phyloP scores from a whole-genome alignment of 2,797 vertebrate species.

The Cossypha niveicapilla region DNA sequence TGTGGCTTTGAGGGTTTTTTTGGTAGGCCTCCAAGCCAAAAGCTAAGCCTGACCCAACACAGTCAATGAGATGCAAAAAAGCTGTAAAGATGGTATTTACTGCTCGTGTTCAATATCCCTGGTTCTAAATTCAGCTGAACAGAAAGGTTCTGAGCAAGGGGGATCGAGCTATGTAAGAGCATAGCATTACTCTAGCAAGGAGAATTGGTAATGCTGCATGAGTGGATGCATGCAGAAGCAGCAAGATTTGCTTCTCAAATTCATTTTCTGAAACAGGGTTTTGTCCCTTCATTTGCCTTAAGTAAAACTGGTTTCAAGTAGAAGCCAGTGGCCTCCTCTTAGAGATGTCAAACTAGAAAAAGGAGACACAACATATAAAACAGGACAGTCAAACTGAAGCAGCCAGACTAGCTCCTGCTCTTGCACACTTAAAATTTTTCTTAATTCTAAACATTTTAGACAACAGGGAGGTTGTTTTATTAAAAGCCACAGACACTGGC shows the following conservation, averaged over 20 bases:
- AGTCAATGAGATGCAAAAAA: background rate
- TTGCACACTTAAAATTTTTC: background rate
- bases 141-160: background rate
- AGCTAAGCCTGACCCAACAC: background rate
- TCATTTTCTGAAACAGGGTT: background rate
- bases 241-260: background rate
- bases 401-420: background rate
- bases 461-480: background rate
- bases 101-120: accelerated
- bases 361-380: background rate
- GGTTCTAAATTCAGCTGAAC: background rate
- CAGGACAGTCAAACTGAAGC: background rate
- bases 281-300: background rate
- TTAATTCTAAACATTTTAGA: background rate
- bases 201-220: accelerated
- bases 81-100: background rate
- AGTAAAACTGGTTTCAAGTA: background rate
- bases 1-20: background rate
- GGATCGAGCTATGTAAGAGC: accelerated
- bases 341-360: background rate
- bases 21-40: background rate
- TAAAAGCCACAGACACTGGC: background rate
- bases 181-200: background rate
- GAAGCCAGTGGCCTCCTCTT: background rate
- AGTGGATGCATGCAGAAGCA: background rate